Evolutionary conservation across 2,888 invertebrate genomes (phyloP), one percentile per base, ranked within the genome.

Genomic region (Scotopteryx bipunctaria): DNA sequence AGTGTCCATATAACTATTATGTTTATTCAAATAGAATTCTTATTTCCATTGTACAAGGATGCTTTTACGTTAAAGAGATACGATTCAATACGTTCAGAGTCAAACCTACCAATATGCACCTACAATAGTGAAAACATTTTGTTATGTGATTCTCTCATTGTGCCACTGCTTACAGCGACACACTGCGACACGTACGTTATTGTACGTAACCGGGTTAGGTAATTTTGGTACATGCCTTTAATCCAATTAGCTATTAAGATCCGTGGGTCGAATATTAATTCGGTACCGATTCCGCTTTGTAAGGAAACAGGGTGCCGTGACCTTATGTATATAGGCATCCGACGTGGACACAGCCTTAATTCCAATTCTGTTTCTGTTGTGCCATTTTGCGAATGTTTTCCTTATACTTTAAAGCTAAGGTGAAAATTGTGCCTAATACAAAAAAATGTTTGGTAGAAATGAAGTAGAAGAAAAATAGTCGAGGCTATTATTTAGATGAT

Each of bases 241-340:
- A 90, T 89, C 89, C 89, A 90, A 90, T 90, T 89, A 90, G 87
- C 87, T 88, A 89, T 90, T 89, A 89, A 86, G 89, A 85, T 85
- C 78, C 89, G 89, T 88, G 90, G 76, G 69, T 77, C 76, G 89
- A 87, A 90, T 90, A 90, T 87, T 86, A 90, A 90, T 88, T 82
- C 73, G 64, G 66, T 73, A 68, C 76, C 77, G 80, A 81, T 78
- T 77, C 66, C 77, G 73, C 72, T 81, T 80, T 83, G 80, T 82
- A 77, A 80, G 78, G 80, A 78, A 75, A 64, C 71, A 69, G 71
- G 61, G 44, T 47, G 65, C 67, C 72, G 74, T 78, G 76, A 79
- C 79, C 83, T 83, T 79, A 73, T 75, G 78, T 73, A 72, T 74
- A 55, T 55, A 55, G 36, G 47, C 48, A 19, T 46, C 44, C 38